A percentile compares a stretch with the other conserved stretches of the same genome.
Conservation (phyloP, 2,797 vertebrate species). For the Gadopsis bispinosus region DNA sequence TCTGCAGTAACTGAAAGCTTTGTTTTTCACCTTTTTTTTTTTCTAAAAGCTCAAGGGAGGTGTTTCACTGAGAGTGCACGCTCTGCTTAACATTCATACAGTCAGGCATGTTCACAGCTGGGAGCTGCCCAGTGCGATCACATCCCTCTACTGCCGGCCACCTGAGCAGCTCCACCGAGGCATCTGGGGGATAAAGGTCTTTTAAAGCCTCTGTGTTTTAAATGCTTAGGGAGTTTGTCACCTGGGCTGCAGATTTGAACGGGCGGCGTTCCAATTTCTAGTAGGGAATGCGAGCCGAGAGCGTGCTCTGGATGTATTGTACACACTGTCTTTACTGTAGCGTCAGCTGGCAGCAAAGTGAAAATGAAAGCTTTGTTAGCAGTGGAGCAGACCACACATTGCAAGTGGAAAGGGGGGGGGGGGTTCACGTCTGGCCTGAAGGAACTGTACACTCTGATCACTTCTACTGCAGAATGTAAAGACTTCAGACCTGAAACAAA, state of each 20-base stretch:
- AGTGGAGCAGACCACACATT: constrained; percentile 10
- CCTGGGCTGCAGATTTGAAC: constrained; percentile 42
- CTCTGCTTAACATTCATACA: constrained; percentile 65
- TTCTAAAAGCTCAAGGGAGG: constrained; percentile 44
- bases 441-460: constrained; percentile 34
- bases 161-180: constrained; percentile 70
- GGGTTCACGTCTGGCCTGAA: constrained; percentile 4
- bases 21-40: constrained; percentile 34
- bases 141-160: constrained; percentile 51
- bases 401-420: background rate
- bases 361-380: constrained; percentile 30
- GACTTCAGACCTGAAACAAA: constrained; percentile 8
- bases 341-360: constrained; percentile 40
- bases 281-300: constrained; percentile 5
- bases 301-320: constrained; percentile 1
- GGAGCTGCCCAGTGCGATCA: constrained; percentile 51
- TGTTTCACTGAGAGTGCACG: constrained; percentile 32
- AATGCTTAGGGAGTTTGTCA: constrained; percentile 53
- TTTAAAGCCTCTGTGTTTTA: constrained; percentile 38
- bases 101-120: constrained; percentile 70
- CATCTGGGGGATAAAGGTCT: constrained; percentile 28
- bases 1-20: constrained; percentile 29
- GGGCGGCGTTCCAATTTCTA: constrained; percentile 25
- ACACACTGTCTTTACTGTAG: constrained; percentile 45
- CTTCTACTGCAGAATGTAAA: constrained; percentile 26